Evolutionary conservation across 2,797 vertebrate species (phyloP), one percentile per base, ranked within the genome.

Genomic region (Discoglossus pictus): DNA sequence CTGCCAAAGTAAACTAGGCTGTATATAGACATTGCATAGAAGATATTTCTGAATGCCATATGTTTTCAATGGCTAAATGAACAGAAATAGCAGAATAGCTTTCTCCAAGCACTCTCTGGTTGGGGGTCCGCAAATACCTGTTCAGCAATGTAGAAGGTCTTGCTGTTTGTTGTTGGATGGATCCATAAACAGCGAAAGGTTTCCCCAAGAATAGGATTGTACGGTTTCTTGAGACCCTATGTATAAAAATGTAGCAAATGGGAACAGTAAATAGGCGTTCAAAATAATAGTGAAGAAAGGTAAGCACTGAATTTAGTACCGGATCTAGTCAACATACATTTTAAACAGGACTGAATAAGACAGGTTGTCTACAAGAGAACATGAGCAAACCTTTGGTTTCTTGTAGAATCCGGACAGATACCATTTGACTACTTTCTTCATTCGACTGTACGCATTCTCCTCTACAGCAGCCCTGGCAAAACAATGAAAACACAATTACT

Each of bases 401-500:
- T 99, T 99, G 87, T 99, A 99, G 84, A 99, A 99, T 75, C 97
- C 97, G 24, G 96, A 99, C 75, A 99, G 92, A 89, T 99, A 99
- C 97, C 96, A 99, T 78, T 96, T 98, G 65, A 98, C 96, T 65
- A 99, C 96, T 83, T 95, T 95, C 86, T 96, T 97, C 92, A 99
- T 92, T 16, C 96, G 92, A 71, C 93, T 90, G 76, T 95, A 98
- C 52, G 96, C 92, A 27, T 99, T 98, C 80, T 98, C 97, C 78
- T 98, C 97, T 17, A 97, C 84, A 10, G 97, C 95, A 78, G 96
- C 92, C 77, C 97, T 99, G 25, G 34, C 1, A 42, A 80, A 73
- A 60, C 8, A 79, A 38, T 24, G 17, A 39, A 20, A 39, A 21
- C 48, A 47, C 17, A 47, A 25, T 17, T 21, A 47, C 20, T 15